phyloP scores from a whole-genome alignment of 2,113 vertebrate species.

The Acanthisitta chloris region DNA sequence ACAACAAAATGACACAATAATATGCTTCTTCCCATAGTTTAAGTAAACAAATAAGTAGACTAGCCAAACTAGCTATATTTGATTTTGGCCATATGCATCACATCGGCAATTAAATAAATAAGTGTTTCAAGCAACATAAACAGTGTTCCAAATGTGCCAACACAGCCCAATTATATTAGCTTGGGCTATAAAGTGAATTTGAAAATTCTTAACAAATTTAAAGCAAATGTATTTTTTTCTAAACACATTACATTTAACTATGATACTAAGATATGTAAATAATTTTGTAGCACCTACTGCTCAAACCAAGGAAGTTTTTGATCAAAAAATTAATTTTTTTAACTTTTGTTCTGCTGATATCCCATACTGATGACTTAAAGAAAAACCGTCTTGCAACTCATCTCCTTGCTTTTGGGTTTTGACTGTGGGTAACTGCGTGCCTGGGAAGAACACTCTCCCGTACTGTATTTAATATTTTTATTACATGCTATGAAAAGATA shows the following conservation, averaged over 20 bases:
- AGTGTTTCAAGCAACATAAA: slow-evolving; percentile 92
- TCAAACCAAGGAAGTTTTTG: slow-evolving; percentile 99
- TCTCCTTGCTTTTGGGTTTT: slow-evolving; percentile 99
- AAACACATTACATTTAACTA: slow-evolving; percentile 98
- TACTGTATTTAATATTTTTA: slow-evolving; percentile 94
- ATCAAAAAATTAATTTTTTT: slow-evolving; percentile 84
- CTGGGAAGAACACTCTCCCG: slow-evolving; percentile 92
- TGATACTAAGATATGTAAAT: slow-evolving; percentile 99
- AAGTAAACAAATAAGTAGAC: slow-evolving; percentile 99
- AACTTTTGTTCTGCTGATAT: slow-evolving; percentile 92
- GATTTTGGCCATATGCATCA: slow-evolving; percentile 99
- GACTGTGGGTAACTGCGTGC: slow-evolving; percentile 96
- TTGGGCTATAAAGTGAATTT: slow-evolving; percentile 85
- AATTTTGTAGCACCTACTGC: slow-evolving; percentile 99
- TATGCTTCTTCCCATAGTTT: slow-evolving; percentile 96
- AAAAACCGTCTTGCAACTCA: slow-evolving; percentile 96
- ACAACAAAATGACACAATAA: slow-evolving; percentile 99
- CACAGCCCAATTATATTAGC: slow-evolving; percentile 84
- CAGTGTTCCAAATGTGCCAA: slow-evolving; percentile 90
- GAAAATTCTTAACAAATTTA: slow-evolving; percentile 90
- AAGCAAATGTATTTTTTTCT: slow-evolving; percentile 95
- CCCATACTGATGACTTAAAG: slow-evolving; percentile 96
- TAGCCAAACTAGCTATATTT: slow-evolving; percentile 99
- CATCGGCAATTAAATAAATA: slow-evolving; percentile 96
- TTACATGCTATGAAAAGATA: slow-evolving; percentile 99